phyloP scores from a whole-genome alignment of 2,797 vertebrate species.

The Megalops cyprinoides region DNA sequence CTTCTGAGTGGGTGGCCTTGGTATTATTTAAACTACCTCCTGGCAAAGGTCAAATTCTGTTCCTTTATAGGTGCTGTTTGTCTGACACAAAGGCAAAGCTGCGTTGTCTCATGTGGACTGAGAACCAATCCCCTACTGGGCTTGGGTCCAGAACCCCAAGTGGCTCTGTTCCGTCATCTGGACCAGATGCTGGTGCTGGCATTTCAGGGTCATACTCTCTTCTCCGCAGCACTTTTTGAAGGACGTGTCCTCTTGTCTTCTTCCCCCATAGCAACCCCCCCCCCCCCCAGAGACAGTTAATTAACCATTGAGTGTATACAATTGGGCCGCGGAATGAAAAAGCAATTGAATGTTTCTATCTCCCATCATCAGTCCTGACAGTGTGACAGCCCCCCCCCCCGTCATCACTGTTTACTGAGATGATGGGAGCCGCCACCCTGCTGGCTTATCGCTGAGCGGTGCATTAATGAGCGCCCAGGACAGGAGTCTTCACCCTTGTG shows the following conservation, averaged over 20 bases:
- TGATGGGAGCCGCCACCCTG: conserved; percentile 57
- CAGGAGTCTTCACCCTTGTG: background rate
- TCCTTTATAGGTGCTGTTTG: background rate
- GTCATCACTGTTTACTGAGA: conserved; percentile 72
- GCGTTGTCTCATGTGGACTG: too few relatives aligned
- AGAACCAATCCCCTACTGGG: background rate
- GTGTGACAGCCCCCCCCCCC: conserved; percentile 43
- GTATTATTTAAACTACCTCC: too few relatives aligned
- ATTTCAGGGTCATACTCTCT: background rate
- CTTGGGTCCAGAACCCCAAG: background rate
- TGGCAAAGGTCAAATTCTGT: too few relatives aligned
- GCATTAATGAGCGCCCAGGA: conserved; percentile 6
- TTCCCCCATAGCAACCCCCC: background rate
- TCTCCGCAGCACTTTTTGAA: background rate
- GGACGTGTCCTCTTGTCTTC: background rate
- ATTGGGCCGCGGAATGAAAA: conserved; percentile 68
- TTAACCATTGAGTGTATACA: conserved; percentile 66
- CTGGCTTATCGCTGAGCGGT: conserved; percentile 26
- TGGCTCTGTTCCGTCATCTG: background rate
- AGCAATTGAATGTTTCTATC: conserved; percentile 69
- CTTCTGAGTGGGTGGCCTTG: background rate
- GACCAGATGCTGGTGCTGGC: background rate
- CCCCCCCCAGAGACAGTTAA: conserved; percentile 68
- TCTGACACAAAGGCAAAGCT: too few relatives aligned
- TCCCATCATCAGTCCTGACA: conserved; percentile 62